Evolutionary conservation across 2,797 vertebrate genomes (phyloP).

Genomic region (Carcharodon carcharias): DNA sequence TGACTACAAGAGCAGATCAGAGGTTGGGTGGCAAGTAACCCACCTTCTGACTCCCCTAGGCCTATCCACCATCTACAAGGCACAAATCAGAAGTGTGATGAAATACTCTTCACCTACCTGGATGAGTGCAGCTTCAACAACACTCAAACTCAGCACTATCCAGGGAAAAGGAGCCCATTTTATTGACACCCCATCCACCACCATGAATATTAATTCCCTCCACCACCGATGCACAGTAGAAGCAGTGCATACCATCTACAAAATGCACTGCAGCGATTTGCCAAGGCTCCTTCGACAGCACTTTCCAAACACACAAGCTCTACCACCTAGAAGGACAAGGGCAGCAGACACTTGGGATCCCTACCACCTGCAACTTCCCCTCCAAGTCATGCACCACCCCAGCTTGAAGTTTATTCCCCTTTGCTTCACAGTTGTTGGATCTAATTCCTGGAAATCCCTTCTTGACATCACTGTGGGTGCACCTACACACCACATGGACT

Average conservation of each 20-base stretch:
- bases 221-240: neutral
- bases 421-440: neutral
- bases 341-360: neutral
- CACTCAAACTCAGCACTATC: too few relatives aligned
- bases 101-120: too few relatives aligned
- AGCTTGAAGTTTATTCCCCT: neutral
- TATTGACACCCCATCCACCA: neutral
- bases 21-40: too few relatives aligned
- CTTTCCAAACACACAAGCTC: too few relatives aligned
- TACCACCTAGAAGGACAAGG: neutral
- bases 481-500: too few relatives aligned
- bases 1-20: too few relatives aligned
- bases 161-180: neutral
- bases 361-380: neutral
- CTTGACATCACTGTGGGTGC: neutral
- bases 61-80: too few relatives aligned
- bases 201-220: neutral
- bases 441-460: neutral
- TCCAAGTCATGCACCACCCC: neutral
- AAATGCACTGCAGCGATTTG: neutral
- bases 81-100: too few relatives aligned
- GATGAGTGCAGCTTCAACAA: too few relatives aligned
- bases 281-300: neutral
- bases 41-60: too few relatives aligned
- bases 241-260: neutral